Evolutionary conservation across 2,113 vertebrate species (phyloP).

Genomic region (Chiloscyllium plagiosum): DNA sequence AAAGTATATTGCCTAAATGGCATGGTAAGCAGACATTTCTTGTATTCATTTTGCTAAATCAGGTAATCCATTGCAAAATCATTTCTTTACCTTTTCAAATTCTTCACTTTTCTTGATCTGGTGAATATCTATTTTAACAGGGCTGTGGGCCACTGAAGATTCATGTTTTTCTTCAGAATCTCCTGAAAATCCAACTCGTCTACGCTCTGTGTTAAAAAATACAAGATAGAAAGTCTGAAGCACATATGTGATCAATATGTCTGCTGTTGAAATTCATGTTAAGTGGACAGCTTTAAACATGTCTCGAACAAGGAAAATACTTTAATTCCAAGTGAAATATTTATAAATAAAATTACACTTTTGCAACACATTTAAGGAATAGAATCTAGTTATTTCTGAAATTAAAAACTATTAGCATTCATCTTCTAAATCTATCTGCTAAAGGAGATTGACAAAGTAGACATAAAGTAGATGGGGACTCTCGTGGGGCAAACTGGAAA

Average conservation of each 20-base stretch:
- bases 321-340: background rate
- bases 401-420: background rate
- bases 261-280: background rate
- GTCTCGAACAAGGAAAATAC: background rate
- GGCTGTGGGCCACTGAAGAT: background rate
- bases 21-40: background rate
- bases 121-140: conserved; percentile 42
- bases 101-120: conserved; percentile 55
- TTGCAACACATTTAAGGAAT: background rate
- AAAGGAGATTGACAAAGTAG: too few relatives aligned
- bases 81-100: conserved; percentile 66
- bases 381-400: background rate
- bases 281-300: background rate
- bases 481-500: too few relatives aligned
- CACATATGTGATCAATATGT: background rate
- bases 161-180: conserved; percentile 41
- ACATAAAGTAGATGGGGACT: too few relatives aligned
- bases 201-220: conserved; percentile 46
- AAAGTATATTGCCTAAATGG: background rate
- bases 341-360: background rate
- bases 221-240: background rate
- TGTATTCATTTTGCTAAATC: background rate
- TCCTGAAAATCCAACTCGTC: conserved; percentile 48
- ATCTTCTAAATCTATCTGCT: too few relatives aligned
- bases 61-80: background rate